Evolutionary conservation across 2,113 vertebrate species (phyloP), one percentile per base, ranked within the genome.

Genomic region (Morone chrysops): DNA sequence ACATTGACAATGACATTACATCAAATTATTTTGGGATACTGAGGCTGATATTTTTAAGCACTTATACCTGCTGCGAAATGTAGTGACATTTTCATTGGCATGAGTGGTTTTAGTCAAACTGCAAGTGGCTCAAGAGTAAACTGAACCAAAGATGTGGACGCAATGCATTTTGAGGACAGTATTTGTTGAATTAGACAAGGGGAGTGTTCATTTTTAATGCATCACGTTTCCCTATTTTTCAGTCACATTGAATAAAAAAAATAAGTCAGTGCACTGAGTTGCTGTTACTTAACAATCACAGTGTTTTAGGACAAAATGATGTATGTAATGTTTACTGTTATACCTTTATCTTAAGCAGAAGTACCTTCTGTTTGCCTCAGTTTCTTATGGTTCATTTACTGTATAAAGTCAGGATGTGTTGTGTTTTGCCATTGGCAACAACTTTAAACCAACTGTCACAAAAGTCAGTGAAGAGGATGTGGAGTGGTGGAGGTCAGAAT

Each of bases 401-500:
- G 36, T 51, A 22, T 41, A 41, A 51, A 13, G 38, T 20, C 11
- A 20, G 10, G 17, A 76, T 40, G 10, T 53, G 1, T 16, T 79
- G 45, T 48, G 25, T 31, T 77, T 56, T 13, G 9, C 40, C 18
- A 16, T 40, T 84, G 50, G 20, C 36, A 43, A 61, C 8, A 50
- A 82, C 45, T 56, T 77, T 61, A 12, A 20, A 54, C 31, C 61
- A 40, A 63, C 48, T 70, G 22, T 53, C 41, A 77, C 17, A 41
- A 60, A 76, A 75, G 77, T 75, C 66, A 85, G 5, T 45, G 16
- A 31, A 31, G 47, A 72, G 61, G 47, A 43, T 41, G 51, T 20
- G 8, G 51, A 71, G 54, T 53, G 54, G 61, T 77, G n/a, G 53
- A 83, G 83, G 83, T 85, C 76, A 78, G 57, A 51, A 47, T 77